phyloP scores from a whole-genome alignment of 2,797 vertebrate genomes.

The Pangasius larnaudii region DNA sequence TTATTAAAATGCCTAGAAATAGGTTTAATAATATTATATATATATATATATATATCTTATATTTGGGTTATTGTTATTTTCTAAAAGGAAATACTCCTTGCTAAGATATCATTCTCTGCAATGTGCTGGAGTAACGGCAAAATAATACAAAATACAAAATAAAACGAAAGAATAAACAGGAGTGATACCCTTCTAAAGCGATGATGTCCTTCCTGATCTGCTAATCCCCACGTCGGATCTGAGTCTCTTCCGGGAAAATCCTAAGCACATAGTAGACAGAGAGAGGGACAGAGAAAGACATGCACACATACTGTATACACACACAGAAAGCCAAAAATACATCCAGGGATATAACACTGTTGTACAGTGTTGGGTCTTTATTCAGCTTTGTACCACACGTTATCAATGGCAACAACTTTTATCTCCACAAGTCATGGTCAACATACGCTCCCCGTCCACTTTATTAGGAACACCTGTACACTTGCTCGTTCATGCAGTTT shows the following conservation, averaged over 20 bases:
- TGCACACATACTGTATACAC: background rate
- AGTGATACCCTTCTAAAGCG: background rate
- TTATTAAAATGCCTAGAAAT: background rate
- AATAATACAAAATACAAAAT: background rate
- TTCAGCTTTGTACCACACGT: background rate
- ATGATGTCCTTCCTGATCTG: background rate
- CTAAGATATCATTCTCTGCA: background rate
- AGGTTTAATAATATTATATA: background rate
- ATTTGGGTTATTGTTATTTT: background rate
- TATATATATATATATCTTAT: too few relatives aligned
- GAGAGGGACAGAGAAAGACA: background rate
- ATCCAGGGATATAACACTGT: background rate
- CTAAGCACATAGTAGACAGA: background rate
- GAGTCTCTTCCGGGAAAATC: background rate
- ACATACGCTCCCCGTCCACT: background rate
- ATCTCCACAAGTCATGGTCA: background rate
- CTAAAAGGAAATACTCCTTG: background rate
- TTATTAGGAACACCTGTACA: too few relatives aligned
- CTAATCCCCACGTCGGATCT: background rate
- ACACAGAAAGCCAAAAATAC: background rate
- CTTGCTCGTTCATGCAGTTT: too few relatives aligned
- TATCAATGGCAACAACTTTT: background rate
- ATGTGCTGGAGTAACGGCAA: background rate
- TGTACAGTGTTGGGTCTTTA: background rate
- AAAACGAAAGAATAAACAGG: background rate